These are phyloP conservation scores for Ochotona curzoniae DNA, from an alignment of 2,113 vertebrate species.

Conservation along the genomic window DNA sequence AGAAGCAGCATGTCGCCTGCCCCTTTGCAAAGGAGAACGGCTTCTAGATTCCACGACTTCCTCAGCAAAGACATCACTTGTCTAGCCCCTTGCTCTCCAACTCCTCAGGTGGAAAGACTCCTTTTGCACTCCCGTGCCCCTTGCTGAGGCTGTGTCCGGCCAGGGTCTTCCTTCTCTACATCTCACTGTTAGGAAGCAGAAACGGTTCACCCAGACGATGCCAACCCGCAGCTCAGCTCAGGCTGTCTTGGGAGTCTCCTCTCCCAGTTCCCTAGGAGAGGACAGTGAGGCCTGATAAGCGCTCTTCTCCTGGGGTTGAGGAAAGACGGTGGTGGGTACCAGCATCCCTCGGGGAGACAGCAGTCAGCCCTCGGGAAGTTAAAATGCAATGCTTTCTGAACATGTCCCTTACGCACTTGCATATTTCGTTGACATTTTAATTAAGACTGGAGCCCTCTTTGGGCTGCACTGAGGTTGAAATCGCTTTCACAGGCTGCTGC, in stretches of 20 bases:
- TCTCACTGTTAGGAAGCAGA: not conserved
- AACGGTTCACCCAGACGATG: not conserved
- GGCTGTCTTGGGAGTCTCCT: not conserved
- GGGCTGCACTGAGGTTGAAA: slow-evolving; percentile 88
- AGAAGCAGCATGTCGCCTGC: not conserved
- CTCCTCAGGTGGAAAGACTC: not conserved
- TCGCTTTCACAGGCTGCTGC: slow-evolving; percentile 88
- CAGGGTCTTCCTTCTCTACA: not conserved
- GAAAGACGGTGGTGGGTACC: rapidly evolving
- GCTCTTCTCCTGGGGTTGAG: not conserved
- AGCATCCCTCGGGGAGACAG: not conserved
- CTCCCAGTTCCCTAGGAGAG: not conserved
- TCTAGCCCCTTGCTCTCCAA: not conserved
- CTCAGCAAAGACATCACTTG: not conserved
- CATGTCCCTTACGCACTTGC: slow-evolving; percentile 84
- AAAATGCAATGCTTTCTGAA: slow-evolving; percentile 77
- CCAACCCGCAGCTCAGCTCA: not conserved
- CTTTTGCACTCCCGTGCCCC: too few species aligned
- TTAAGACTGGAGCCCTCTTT: slow-evolving; percentile 87
- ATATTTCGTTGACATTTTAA: slow-evolving; percentile 89
- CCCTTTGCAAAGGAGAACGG: not conserved
- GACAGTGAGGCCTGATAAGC: not conserved
- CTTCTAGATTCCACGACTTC: not conserved
- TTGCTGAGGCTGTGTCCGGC: not conserved
- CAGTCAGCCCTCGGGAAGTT: slow-evolving; percentile 77